Evolutionary conservation across 2,888 invertebrate species (phyloP), one percentile per base, ranked within the genome.

Genomic region (Terebella lapidaria): DNA sequence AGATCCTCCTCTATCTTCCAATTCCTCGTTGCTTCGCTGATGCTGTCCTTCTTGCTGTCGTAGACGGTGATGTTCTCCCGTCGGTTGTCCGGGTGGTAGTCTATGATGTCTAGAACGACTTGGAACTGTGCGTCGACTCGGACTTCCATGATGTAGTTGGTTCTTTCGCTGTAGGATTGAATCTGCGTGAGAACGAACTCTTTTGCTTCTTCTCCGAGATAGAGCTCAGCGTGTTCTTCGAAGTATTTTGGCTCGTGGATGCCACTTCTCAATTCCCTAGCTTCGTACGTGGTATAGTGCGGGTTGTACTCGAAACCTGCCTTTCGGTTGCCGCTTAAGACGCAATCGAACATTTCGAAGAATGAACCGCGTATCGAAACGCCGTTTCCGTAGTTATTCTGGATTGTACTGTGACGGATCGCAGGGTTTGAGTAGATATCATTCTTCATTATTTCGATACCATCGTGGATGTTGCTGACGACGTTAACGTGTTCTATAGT

Each of bases 271-370:
- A 79, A 70, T 61, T 72, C 68, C 26, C 74, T 67, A 2, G 75
- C 76, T 57, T 79, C 77, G 52, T 73, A 72, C 47, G 77, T 76
- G 0, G 90, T 87, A 63, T 95, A 84, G 46, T 89, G 89, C 0
- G 96, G 93, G 81, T 97, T 90, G 75, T 96, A 97, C 57, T 89
- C 87, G 66, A 99, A 89, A 0, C 97, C 99, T 45, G 93, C 89
- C 58, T 88, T 84, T 35, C 86, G 85, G 78, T 96, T 97, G 66
- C 90, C 88, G 75, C 89, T 89, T 61, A 95, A 22, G 3, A 42
- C 30, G 53, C 64, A 63, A 54, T 59, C 61, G 72, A 75, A 71
- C 2, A 83, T 70, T 3, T 77, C 72, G 27, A 84, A 71, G 62
- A 71, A 74, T 10, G 95, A 83, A 79, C 93, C 91, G 72, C 93